These are phyloP conservation scores for Eudemis profundana DNA, from an alignment of 2,888 invertebrate species.

Conservation along the genomic window DNA sequence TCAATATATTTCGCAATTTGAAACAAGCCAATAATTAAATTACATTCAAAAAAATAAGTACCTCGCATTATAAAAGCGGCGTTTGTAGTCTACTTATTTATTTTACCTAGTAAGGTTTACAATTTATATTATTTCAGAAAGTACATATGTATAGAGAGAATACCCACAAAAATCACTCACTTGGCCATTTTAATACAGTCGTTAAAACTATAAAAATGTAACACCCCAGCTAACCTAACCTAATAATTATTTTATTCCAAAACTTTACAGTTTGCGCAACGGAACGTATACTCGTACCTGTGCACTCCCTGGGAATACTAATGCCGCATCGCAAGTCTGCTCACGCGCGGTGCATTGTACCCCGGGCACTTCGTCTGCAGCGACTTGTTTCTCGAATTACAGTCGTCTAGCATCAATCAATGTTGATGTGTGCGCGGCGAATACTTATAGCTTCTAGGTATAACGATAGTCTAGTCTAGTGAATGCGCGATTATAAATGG, in stretches of 20 bases:
- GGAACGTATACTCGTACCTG: slow-evolving; percentile 31
- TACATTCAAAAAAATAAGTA: no score
- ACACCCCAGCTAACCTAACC: slow-evolving; percentile 15
- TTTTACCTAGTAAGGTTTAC: no score
- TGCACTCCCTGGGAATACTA: slow-evolving; percentile 37
- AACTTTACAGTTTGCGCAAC: slow-evolving; percentile 35
- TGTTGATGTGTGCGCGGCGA: slow-evolving; percentile 13
- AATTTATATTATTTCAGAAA: no score
- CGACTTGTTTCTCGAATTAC: slow-evolving; percentile 41
- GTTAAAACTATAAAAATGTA: background rate
- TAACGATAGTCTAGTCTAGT: background rate
- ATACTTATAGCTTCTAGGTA: slow-evolving; percentile 6
- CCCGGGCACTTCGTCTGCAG: slow-evolving; percentile 39
- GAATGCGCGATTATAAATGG: background rate
- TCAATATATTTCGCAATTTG: no score
- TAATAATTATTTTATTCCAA: slow-evolving; percentile 33
- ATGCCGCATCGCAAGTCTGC: slow-evolving; percentile 27
- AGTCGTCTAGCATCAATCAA: slow-evolving; percentile 39
- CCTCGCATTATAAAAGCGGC: no score
- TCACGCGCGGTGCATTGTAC: slow-evolving; percentile 44
- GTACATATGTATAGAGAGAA: background rate
- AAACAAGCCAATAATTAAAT: no score
- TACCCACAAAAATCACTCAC: background rate
- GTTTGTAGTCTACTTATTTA: no score
- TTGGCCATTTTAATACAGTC: background rate